Percentiles rank a stretch among this genome's conserved stretches.
These are phyloP conservation scores for Holotrichia oblita DNA, from an alignment of 1,140 invertebrate species.

Conservation along the genomic window DNA sequence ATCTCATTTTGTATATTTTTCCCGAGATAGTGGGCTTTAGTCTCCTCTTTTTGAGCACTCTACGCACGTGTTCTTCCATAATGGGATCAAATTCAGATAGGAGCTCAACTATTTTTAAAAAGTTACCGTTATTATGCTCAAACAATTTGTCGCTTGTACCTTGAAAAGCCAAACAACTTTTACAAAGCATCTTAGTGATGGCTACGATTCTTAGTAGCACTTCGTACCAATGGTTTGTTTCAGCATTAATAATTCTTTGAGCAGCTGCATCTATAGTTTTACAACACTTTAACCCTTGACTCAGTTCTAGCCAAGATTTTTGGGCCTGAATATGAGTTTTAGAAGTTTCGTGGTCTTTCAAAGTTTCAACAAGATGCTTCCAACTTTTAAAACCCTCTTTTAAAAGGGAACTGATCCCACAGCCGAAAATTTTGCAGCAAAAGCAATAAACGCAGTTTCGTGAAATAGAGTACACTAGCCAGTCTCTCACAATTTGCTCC, in stretches of 20 bases:
- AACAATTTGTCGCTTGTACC: slow-evolving; percentile 40
- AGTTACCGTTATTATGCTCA: slow-evolving; percentile 46
- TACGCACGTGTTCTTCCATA: slow-evolving; percentile 39
- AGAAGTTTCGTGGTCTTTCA: no score
- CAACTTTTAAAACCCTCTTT: background rate
- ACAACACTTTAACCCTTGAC: slow-evolving; percentile 29
- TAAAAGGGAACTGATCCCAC: slow-evolving; percentile 28
- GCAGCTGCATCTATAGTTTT: slow-evolving; percentile 42
- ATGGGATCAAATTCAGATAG: slow-evolving; percentile 43
- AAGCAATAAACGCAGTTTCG: slow-evolving; percentile 29
- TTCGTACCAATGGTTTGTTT: slow-evolving; percentile 37
- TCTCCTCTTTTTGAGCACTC: slow-evolving; percentile 41
- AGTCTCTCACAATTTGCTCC: slow-evolving; percentile 40
- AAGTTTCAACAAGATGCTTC: no score
- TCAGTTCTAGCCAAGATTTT: slow-evolving; percentile 29
- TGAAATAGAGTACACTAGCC: slow-evolving; percentile 23
- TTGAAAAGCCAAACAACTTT: slow-evolving; percentile 38
- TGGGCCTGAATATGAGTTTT: background rate
- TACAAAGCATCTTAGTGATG: slow-evolving; percentile 30
- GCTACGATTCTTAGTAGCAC: slow-evolving; percentile 28
- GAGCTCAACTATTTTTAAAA: slow-evolving; percentile 45
- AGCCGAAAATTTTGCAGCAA: slow-evolving; percentile 40
- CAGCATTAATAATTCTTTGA: slow-evolving; percentile 33
- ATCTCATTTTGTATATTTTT: slow-evolving; percentile 43
- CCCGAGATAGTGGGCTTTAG: slow-evolving; percentile 42